Evolutionary conservation across 2,888 invertebrate species (phyloP), one percentile per base, ranked within the genome.

Genomic region (Drosophila demipolita): DNA sequence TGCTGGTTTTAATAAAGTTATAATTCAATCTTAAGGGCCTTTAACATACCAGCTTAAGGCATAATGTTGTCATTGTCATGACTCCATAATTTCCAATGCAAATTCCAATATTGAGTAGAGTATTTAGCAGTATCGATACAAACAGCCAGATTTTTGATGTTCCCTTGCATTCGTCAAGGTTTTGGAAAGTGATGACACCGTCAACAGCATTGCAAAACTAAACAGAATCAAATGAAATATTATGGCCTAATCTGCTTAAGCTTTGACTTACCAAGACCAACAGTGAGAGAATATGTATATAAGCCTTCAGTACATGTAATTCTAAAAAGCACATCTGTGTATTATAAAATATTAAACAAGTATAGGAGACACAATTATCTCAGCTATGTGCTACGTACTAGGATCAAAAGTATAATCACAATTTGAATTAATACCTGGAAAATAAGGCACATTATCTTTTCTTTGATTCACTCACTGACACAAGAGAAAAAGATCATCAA

Each of bases 321-420:
- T 49, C 36, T 29, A 78, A 36, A 23, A 80, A 61, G 45, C 77
- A 77, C 77, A 77, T 77, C 33, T 40, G 3, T 23, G 17, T 12
- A 1, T 12, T 15, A 1, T 7, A 6, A 33, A 26, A 26, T 35
- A 20, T 42, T 42, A 3, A 42, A 1, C 6, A 12, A 11, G 1
- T 42, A 11, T 3, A 7, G 12, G 20, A 3, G 52, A 23, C 32
- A 3, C 3, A 50, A 50, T 33, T 54, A 1, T 26, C 17, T 38
- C n/a, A 50, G 23, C 3, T 50, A 15, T 2, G 8, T 7, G 3
- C 2, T 29, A 32, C 36, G 55, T 8, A 2, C 8, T 20, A n/a
- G 15, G 6, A 49, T 6, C n/a, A 59, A 29, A 29, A 15, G 20
- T n/a, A 60, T 17, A 38, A 57, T 8, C 1, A 11, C 38, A 62